These are phyloP conservation scores for Philaenus spumarius DNA, from an alignment of 1,140 invertebrate species.

Conservation along the genomic window DNA sequence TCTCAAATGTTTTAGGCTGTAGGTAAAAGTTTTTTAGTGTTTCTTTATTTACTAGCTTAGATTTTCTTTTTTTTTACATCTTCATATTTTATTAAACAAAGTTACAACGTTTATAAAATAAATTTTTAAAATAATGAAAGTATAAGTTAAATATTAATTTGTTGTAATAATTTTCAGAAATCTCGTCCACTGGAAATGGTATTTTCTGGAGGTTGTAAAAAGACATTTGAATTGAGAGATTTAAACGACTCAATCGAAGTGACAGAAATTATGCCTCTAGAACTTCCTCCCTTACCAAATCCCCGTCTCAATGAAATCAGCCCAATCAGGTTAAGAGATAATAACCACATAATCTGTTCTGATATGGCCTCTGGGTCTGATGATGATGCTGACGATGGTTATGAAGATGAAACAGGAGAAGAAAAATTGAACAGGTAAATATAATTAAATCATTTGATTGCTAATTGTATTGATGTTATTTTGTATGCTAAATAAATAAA, in stretches of 20 bases:
- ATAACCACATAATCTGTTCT: background rate
- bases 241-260: conserved; percentile 11
- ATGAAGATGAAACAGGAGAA: conserved; percentile 19
- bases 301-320: background rate
- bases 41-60: no score
- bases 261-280: conserved; percentile 13
- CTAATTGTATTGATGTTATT: no score
- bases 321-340: background rate
- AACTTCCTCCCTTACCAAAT: conserved; percentile 2
- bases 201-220: conserved; percentile 14
- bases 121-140: no score
- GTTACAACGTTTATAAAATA: no score
- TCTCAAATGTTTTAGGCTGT: no score
- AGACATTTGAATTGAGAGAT: conserved; percentile 20
- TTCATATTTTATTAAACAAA: no score
- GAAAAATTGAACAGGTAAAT: conserved; percentile 21
- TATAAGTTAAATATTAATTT: no score
- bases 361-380: background rate
- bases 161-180: conserved; percentile 21
- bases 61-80: no score
- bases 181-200: conserved; percentile 24
- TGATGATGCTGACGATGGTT: conserved; percentile 18
- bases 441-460: no score
- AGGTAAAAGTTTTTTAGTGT: no score
- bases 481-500: no score